These are phyloP conservation scores for Melanerpes formicivorus DNA, from an alignment of 2,113 vertebrate genomes.

Conservation along the genomic window DNA sequence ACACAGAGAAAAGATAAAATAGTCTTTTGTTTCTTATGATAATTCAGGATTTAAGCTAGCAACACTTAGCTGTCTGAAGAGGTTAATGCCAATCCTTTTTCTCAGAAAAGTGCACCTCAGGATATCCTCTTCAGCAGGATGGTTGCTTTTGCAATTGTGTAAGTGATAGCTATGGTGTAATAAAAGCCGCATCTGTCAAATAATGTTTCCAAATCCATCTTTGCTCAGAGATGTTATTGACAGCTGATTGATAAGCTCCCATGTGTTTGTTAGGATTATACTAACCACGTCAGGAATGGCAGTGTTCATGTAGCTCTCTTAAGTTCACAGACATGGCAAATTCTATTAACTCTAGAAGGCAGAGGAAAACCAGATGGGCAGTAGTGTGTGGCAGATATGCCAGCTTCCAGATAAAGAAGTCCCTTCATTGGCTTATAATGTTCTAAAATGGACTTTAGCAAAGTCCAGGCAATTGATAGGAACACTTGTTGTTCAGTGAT, in stretches of 20 bases:
- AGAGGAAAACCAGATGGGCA: not conserved
- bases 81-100: not conserved
- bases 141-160: not conserved
- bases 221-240: not conserved
- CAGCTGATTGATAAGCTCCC: not conserved
- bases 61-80: not conserved
- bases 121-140: not conserved
- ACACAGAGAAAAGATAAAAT: conserved; percentile 4
- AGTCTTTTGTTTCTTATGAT: not conserved
- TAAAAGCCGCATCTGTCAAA: not conserved
- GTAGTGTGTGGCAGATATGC: not conserved
- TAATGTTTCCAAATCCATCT: not conserved
- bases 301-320: not conserved
- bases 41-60: not conserved
- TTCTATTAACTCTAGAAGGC: not conserved
- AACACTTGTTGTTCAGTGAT: not conserved
- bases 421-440: not conserved
- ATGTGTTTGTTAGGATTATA: not conserved
- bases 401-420: not conserved
- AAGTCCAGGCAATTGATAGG: not conserved
- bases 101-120: not conserved
- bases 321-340: not conserved
- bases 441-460: not conserved
- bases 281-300: not conserved
- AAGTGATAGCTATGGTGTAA: not conserved